Conservation (phyloP, 2,797 vertebrate genomes). For the Amniataba percoides region DNA sequence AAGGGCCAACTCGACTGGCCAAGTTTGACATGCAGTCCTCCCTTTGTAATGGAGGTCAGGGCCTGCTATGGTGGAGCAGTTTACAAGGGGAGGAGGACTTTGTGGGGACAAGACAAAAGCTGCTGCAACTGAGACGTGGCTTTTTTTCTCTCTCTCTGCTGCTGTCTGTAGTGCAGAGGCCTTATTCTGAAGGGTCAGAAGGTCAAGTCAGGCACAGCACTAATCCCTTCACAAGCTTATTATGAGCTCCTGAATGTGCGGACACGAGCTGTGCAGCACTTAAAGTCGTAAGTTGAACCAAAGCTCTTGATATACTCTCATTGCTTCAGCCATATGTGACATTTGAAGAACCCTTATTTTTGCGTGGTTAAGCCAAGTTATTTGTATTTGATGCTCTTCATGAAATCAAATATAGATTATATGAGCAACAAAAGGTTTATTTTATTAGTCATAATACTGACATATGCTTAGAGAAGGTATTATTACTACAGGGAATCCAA, state of each 20-base stretch:
- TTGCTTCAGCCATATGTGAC: slow-evolving; percentile 29
- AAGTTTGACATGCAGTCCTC: slow-evolving; percentile 60
- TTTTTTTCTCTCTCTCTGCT: slow-evolving; percentile 58
- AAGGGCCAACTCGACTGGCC: slow-evolving; percentile 60
- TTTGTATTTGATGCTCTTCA: slow-evolving; percentile 20
- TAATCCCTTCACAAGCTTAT: slow-evolving; percentile 81
- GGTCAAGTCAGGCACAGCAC: slow-evolving; percentile 75
- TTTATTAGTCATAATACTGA: too few relatives aligned
- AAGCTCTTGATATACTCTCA: slow-evolving; percentile 48
- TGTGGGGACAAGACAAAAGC: slow-evolving; percentile 60
- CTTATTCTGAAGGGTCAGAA: slow-evolving; percentile 68
- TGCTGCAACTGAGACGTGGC: slow-evolving; percentile 50
- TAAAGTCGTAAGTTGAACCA: slow-evolving; percentile 44
- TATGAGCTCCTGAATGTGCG: slow-evolving; percentile 74
- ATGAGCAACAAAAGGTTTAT: too few relatives aligned
- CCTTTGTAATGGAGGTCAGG: slow-evolving; percentile 72
- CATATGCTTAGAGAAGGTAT: background rate
- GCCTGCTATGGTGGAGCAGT: slow-evolving; percentile 55
- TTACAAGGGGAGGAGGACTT: slow-evolving; percentile 75
- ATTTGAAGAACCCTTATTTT: background rate
- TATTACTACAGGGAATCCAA: background rate
- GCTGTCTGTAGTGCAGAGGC: slow-evolving; percentile 48
- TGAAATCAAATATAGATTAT: background rate
- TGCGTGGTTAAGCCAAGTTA: background rate
- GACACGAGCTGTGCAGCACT: slow-evolving; percentile 59